Base-by-base conservation (phyloP, 2,797 vertebrate genomes). In the Spinibarbus caldwelli region DNA sequence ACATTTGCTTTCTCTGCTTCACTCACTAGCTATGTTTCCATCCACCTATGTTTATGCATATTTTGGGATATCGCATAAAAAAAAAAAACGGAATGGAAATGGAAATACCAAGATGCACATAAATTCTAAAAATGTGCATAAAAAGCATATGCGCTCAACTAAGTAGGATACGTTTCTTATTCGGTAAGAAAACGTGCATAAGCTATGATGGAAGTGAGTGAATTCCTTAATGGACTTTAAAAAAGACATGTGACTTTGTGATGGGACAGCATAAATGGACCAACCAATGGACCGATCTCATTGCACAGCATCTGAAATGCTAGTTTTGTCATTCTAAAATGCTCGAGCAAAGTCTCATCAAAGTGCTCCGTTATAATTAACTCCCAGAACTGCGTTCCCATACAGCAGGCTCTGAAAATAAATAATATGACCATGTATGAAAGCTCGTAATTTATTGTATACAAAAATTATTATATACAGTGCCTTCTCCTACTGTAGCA, bases 1-100 rank as follows among this genome's bases (percentile, higher is more conserved):
- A 88, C 62, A 34, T 34, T 31, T 66, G 62, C 64, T 36, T 34
- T 66, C 95, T 96, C 93, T 93, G 94, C 91, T 91, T 93, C 93
- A 88, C 80, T 82, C 70, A 78, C 66, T 29, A 62, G n/a, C 57
- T 29, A 0, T 62, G 26, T 15, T 29, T 62, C n/a, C 57, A 29
- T 62, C 12, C 12, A 26, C 11, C 57, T 59, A n/a, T 59, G 5
- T 62, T 62, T 14, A 29, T 29, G 57, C n/a, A 62, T 26, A 29
- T 62, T 29, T 62, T 62, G 57, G n/a, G 57, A 29, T 15, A 29
- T 62, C 1, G n/a, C 57, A 59, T 59, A 6, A 26, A 10, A n/a
- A n/a, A n/a, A n/a, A n/a, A n/a, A 59, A 59, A n/a, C 10, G 10
- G 23, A n/a, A 59, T 6, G 57, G n/a, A 59, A 59, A 59, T 12